A percentile compares a stretch with the other conserved stretches of the same genome.
Evolutionary conservation across 2,797 vertebrate genomes (phyloP).

Genomic region (Amphiprion clarkii): DNA sequence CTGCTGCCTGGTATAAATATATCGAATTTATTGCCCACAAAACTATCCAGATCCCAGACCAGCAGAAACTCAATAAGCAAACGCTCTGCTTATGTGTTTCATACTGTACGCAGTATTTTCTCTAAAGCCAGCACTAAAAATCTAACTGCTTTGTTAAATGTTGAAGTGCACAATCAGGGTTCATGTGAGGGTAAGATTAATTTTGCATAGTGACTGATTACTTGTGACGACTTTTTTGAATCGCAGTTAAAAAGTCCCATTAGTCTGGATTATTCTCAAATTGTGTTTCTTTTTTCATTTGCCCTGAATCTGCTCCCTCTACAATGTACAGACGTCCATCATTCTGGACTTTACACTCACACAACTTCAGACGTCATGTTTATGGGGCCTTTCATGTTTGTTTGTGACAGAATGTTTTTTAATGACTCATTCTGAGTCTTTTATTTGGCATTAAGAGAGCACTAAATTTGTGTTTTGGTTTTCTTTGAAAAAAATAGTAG

Average conservation of each 20-base stretch:
- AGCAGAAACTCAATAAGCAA: slow-evolving; percentile 14
- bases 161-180: slow-evolving; percentile 26
- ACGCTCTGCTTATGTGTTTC: slow-evolving; percentile 1
- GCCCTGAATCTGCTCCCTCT: neutral
- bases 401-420: neutral
- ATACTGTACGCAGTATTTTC: slow-evolving; percentile 43
- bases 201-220: neutral
- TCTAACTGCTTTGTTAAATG: slow-evolving; percentile 10
- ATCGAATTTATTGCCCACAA: neutral
- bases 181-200: neutral
- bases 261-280: neutral
- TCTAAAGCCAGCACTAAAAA: slow-evolving; percentile 34
- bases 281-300: neutral
- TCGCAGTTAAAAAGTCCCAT: neutral
- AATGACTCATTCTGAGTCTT: neutral
- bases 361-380: neutral
- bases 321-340: neutral
- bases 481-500: slow-evolving; percentile 9
- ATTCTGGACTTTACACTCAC: neutral
- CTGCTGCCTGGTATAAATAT: neutral
- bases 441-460: slow-evolving; percentile 1
- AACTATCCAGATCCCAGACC: slow-evolving; percentile 20
- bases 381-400: neutral
- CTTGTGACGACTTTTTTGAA: neutral
- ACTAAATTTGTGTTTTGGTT: slow-evolving; percentile 13